Evolutionary conservation across 2,888 invertebrate species (phyloP).

Genomic region (Anthrax anthrax): DNA sequence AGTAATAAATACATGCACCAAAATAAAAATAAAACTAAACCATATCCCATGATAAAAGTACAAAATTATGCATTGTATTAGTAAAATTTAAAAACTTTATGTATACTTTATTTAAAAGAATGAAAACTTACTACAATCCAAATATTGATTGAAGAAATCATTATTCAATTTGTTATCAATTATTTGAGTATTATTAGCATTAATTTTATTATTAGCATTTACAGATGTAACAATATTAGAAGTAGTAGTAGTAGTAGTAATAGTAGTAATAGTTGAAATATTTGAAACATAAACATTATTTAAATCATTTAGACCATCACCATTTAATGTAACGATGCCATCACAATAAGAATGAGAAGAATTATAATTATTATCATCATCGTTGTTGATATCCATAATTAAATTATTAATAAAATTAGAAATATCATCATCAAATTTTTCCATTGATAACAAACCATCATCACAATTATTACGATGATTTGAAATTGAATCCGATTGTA

Average conservation of each 20-base stretch:
- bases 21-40: too few relatives aligned
- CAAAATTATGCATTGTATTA: too few relatives aligned
- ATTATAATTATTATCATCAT: not conserved
- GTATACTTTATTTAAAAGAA: too few relatives aligned
- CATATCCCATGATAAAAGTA: too few relatives aligned
- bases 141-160: conserved; percentile 22
- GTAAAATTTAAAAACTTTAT: too few relatives aligned
- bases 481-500: not conserved
- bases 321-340: not conserved
- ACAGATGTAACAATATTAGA: conserved; percentile 1
- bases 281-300: conserved; percentile 3
- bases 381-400: not conserved
- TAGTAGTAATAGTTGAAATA: conserved; percentile 1
- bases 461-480: not conserved
- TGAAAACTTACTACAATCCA: conserved; percentile 32
- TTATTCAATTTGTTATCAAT: conserved; percentile 12
- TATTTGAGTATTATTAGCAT: conserved; percentile 4
- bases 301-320: conserved; percentile 1
- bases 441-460: not conserved
- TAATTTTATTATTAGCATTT: not conserved
- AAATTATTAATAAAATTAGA: not conserved
- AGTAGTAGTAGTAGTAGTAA: conserved; percentile 5
- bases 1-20: too few relatives aligned
- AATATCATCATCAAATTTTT: not conserved
- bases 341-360: not conserved